These are phyloP conservation scores for Danio rerio DNA, from an alignment of 2,113 vertebrate genomes.

Conservation along the genomic window GRCz12tu NC_133194.1:40436501-40437000, in stretches of 20 bases:
- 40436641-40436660: constrained; percentile 96
- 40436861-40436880: constrained; percentile 58
- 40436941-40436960: constrained; percentile 70
- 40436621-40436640: constrained; percentile 90
- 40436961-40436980: constrained; percentile 57
- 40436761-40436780: constrained; percentile 27
- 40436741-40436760: neutral
- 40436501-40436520: neutral
- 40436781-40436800: constrained; percentile 20
- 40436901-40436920: constrained; percentile 35
- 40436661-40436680: constrained; percentile 97
- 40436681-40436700: constrained; percentile 97
- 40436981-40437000: constrained; percentile 72
- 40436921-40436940: constrained; percentile 65
- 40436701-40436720: constrained; percentile 96
- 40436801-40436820: constrained; percentile 11
- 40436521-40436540: neutral
- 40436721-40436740: neutral
- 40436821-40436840: constrained; percentile 51
- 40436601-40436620: neutral
- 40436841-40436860: constrained; percentile 59
- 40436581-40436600: neutral
- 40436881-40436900: constrained; percentile 24
- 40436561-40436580: constrained; percentile 7
- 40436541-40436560: neutral